Evolutionary conservation across 2,888 invertebrate species (phyloP), one percentile per base, ranked within the genome.

Genomic region (Hololepta plana): DNA sequence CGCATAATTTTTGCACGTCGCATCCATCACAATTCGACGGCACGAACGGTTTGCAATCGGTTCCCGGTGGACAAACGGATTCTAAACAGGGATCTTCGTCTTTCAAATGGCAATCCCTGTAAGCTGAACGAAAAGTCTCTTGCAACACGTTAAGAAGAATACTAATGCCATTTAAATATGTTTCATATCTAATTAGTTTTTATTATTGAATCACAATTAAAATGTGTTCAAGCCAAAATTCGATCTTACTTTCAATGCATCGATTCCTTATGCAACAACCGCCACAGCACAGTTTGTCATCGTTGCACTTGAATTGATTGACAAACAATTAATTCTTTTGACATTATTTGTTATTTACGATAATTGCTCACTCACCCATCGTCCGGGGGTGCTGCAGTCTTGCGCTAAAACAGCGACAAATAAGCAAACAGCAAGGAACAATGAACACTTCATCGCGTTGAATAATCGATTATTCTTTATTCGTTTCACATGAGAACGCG

Each of bases 301-400:
- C 59, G 2, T 39, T 41, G 87, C 79, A 56, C 91, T 91, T 50
- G 22, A 49, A 43, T 30, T 23, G 34, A 31, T 31, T 12, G 33
- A 21, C 35, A 33, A 22, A 16, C 24, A 20, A 15, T 21, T 27
- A 31, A 25, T 31, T 27, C 24, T 17, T 17, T 15, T 11, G 26
- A 26, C 12, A 16, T 13, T 15, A 21, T n/a, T 12, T 15, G 20
- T 10, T 20, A 30, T 6, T 23, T 10, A 21, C 3, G 7, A 12
- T n/a, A 16, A 17, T 22, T 21, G 23, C 23, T 12, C n/a, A 20
- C 24, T 25, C 27, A 45, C 45, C 32, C 30, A 23, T 32, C 35
- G 35, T 7, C 42, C 43, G 23, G 35, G 29, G 12, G 37, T 35
- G 28, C 32, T 37, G 30, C 44, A 43, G 32, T 39, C 36, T 33